Evolutionary conservation across 2,113 vertebrate genomes (phyloP).

Genomic region (Diglossa brunneiventris): DNA sequence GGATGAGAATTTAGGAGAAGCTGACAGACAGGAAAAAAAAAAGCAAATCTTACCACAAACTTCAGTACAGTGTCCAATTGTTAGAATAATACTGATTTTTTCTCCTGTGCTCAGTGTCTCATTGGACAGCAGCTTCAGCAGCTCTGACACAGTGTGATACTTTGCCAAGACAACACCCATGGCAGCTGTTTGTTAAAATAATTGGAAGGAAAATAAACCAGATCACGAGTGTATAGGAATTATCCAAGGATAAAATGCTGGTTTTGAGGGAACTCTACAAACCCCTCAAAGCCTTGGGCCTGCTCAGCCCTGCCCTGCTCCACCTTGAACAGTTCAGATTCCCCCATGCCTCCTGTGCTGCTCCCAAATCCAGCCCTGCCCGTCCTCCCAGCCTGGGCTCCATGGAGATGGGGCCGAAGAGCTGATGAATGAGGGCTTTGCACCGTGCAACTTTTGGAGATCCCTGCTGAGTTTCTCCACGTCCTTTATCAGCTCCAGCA

Average conservation of each 20-base stretch:
- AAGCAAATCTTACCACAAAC: constrained; percentile 79
- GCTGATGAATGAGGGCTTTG: background rate
- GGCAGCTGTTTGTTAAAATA: constrained; percentile 68
- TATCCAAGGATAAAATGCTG: background rate
- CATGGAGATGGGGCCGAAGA: background rate
- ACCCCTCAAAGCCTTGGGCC: background rate
- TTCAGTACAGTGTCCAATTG: constrained; percentile 87
- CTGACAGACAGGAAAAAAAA: background rate
- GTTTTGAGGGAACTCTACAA: background rate
- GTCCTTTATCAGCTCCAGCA: background rate
- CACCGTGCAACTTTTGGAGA: background rate
- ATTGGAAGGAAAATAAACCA: background rate
- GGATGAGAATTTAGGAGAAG: background rate
- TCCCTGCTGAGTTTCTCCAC: background rate
- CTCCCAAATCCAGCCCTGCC: background rate
- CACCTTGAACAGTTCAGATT: background rate
- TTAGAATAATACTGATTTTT: constrained; percentile 82
- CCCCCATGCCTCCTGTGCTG: background rate
- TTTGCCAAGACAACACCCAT: constrained; percentile 76
- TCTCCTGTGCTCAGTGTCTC: constrained; percentile 77
- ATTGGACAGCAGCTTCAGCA: constrained; percentile 80
- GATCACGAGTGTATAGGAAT: background rate
- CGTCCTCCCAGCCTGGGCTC: background rate
- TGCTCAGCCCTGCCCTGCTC: background rate
- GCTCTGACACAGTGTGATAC: constrained; percentile 81